These are phyloP conservation scores for Lithophane socia DNA, from an alignment of 2,888 invertebrate species.

Conservation along the genomic window DNA sequence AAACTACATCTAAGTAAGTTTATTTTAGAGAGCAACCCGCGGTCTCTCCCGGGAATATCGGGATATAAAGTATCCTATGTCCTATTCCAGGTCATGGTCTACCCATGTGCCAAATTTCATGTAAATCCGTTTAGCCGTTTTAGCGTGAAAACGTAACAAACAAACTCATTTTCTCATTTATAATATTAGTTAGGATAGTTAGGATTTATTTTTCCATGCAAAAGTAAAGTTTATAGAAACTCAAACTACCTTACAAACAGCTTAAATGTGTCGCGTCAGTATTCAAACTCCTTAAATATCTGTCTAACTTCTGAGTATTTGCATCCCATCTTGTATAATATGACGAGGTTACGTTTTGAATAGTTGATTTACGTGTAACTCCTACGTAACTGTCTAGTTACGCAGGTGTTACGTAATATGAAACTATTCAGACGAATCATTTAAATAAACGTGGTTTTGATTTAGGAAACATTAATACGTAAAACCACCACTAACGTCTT, in stretches of 20 bases:
- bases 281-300: slow-evolving; percentile 29
- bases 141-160: too few species aligned
- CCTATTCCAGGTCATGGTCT: too few species aligned
- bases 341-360: slow-evolving; percentile 3
- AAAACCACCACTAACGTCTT: not conserved
- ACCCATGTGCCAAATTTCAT: too few species aligned
- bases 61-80: too few species aligned
- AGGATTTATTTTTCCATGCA: not conserved
- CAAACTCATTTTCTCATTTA: too few species aligned
- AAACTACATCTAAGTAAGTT: not conserved
- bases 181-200: too few species aligned
- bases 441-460: not conserved
- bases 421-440: not conserved
- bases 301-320: slow-evolving; percentile 45
- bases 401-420: too few species aligned
- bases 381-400: not conserved
- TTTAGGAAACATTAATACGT: not conserved
- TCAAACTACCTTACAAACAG: slow-evolving; percentile 25
- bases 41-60: too few species aligned
- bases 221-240: not conserved
- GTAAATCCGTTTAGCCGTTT: too few species aligned
- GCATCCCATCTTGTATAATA: slow-evolving; percentile 4
- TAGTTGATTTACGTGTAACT: slow-evolving; percentile 22
- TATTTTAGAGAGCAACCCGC: too few species aligned
- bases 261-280: slow-evolving; percentile 2